A percentile compares a stretch with the other conserved stretches of the same genome.
Evolutionary conservation across 2,797 vertebrate species (phyloP).

Genomic region (Gallinago solitaria): DNA sequence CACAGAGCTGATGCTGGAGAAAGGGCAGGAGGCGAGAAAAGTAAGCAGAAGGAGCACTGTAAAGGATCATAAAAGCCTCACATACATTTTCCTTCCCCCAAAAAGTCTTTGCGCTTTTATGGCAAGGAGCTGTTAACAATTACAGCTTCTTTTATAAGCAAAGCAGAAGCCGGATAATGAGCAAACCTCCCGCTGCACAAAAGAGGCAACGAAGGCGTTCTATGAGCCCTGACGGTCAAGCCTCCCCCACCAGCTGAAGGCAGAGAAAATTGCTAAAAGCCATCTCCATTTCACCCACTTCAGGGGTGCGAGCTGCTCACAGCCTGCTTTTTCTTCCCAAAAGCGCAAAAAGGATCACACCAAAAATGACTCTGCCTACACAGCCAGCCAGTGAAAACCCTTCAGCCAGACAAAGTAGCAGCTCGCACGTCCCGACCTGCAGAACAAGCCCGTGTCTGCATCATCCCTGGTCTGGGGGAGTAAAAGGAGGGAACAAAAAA

Average conservation of each 20-base stretch:
- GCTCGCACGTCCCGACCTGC: neutral
- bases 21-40: neutral
- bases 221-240: conserved; percentile 26
- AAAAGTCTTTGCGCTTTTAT: conserved; percentile 53
- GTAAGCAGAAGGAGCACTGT: neutral
- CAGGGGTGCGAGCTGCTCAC: neutral
- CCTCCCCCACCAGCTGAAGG: neutral
- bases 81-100: neutral
- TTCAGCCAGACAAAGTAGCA: conserved; percentile 13
- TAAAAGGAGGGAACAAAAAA: neutral
- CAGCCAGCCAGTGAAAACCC: neutral
- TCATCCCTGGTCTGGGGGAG: neutral
- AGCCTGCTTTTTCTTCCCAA: neutral
- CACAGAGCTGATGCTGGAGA: neutral
- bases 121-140: conserved; percentile 43
- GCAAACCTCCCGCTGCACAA: conserved; percentile 50
- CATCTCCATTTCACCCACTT: conserved; percentile 42
- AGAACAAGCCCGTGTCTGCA: neutral
- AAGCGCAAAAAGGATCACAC: neutral
- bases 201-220: conserved; percentile 4
- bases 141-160: conserved; percentile 35
- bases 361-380: neutral
- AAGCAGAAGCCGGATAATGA: conserved; percentile 57
- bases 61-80: conserved; percentile 24
- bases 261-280: conserved; percentile 27